Conservation (phyloP, 2,888 invertebrate species). For the Dromius quadrimaculatus region DNA sequence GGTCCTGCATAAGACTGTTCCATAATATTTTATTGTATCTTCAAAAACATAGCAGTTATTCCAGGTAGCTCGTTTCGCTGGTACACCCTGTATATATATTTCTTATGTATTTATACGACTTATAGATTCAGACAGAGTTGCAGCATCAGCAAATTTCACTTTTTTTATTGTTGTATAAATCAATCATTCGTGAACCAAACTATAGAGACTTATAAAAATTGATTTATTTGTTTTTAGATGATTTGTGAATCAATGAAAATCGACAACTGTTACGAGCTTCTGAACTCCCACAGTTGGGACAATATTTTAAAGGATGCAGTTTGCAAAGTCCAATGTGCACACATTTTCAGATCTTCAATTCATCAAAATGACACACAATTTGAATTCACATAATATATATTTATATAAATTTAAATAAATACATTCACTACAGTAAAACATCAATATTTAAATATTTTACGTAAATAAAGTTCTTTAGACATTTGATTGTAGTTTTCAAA, state of each 20-base stretch:
- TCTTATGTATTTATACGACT: too few relatives aligned
- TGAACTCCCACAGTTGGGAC: constrained; percentile 63
- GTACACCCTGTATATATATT: too few relatives aligned
- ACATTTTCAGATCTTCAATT: constrained; percentile 57
- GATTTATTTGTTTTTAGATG: constrained; percentile 61
- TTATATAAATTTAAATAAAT: constrained; percentile 52
- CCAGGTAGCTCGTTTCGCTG: too few relatives aligned
- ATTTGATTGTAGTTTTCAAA: constrained; percentile 50
- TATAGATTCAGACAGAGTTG: too few relatives aligned
- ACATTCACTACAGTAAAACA: constrained; percentile 52
- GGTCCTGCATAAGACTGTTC: too few relatives aligned
- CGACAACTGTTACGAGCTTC: constrained; percentile 66
- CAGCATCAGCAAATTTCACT: too few relatives aligned
- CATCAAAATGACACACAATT: constrained; percentile 28
- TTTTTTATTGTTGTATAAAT: too few relatives aligned
- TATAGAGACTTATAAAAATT: constrained; percentile 3
- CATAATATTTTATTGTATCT: too few relatives aligned
- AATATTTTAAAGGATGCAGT: constrained; percentile 67
- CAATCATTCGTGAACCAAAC: too few relatives aligned
- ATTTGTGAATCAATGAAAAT: constrained; percentile 68
- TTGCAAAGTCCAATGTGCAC: constrained; percentile 69
- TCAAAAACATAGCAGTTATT: too few relatives aligned
- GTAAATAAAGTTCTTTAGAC: constrained; percentile 52
- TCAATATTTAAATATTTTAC: constrained; percentile 52
- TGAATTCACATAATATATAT: constrained; percentile 52